Conservation (phyloP, 2,888 invertebrate species). For the Drosophila affinis region DNA sequence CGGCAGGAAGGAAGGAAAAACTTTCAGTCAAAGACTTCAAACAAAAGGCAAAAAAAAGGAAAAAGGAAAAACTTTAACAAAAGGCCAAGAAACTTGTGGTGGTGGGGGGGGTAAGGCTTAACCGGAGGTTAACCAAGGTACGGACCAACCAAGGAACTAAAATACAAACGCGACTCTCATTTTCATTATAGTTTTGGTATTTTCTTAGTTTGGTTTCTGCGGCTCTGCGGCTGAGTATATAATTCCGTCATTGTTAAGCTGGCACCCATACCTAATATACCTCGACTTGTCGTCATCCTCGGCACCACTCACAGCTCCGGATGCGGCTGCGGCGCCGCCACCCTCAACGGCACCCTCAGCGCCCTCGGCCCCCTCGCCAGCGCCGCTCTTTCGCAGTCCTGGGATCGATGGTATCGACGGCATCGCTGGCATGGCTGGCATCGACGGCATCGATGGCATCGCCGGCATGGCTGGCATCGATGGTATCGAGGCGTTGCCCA, state of each 20-base stretch:
- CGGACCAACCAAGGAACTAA: slow-evolving; percentile 37
- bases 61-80: slow-evolving; percentile 33
- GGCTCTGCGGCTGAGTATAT: slow-evolving; percentile 57
- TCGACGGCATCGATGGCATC: slow-evolving; percentile 84
- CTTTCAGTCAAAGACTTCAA: slow-evolving; percentile 26
- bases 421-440: slow-evolving; percentile 82
- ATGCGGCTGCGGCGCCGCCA: slow-evolving; percentile 61
- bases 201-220: slow-evolving; percentile 41
- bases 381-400: slow-evolving; percentile 89
- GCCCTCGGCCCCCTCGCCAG: slow-evolving; percentile 68
- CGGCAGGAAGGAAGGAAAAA: slow-evolving; percentile 2
- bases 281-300: slow-evolving; percentile 95
- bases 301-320: slow-evolving; percentile 79
- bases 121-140: slow-evolving; percentile 30
- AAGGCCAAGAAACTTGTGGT: slow-evolving; percentile 15
- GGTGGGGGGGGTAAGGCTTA: slow-evolving; percentile 7
- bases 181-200: slow-evolving; percentile 14
- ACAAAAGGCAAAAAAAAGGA: slow-evolving; percentile 22
- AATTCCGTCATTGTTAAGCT: slow-evolving; percentile 84
- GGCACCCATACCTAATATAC: slow-evolving; percentile 90
- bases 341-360: slow-evolving; percentile 81
- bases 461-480: slow-evolving; percentile 84
- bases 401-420: slow-evolving; percentile 86
- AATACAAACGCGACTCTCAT: slow-evolving; percentile 59
- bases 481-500: slow-evolving; percentile 85